A percentile compares a stretch with the other conserved stretches of the same genome.
Conservation (phyloP, 2,113 vertebrate genomes). For the Gallinago media region DNA sequence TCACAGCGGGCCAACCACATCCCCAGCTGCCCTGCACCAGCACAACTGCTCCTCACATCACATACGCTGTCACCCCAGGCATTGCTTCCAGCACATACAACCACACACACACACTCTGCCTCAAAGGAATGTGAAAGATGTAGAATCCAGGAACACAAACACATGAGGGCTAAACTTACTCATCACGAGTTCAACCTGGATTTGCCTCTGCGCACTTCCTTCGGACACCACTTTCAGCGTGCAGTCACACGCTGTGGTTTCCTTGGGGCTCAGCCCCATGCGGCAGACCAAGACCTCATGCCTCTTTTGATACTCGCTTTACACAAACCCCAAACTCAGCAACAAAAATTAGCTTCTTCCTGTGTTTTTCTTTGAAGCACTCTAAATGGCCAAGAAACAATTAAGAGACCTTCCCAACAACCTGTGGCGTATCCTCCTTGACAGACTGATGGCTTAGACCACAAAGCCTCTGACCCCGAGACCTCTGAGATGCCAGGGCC, state of each 20-base stretch:
- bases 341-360: neutral
- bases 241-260: neutral
- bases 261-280: neutral
- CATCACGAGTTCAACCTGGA: conserved; percentile 9
- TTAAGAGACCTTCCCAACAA: neutral
- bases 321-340: neutral
- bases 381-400: neutral
- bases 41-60: neutral
- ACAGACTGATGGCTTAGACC: neutral
- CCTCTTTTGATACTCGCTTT: neutral
- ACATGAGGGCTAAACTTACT: neutral
- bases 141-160: conserved; percentile 27
- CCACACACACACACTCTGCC: neutral
- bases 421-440: neutral
- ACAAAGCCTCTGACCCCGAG: neutral
- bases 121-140: conserved; percentile 31
- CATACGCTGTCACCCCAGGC: neutral
- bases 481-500: neutral
- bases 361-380: neutral
- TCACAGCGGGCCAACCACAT: neutral
- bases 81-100: neutral
- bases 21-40: neutral
- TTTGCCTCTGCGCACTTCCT: neutral
- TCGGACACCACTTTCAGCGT: fast-evolving
- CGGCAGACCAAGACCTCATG: neutral